These are phyloP conservation scores for Lobophora halterata DNA, from an alignment of 2,888 invertebrate genomes.

Conservation along the genomic window DNA sequence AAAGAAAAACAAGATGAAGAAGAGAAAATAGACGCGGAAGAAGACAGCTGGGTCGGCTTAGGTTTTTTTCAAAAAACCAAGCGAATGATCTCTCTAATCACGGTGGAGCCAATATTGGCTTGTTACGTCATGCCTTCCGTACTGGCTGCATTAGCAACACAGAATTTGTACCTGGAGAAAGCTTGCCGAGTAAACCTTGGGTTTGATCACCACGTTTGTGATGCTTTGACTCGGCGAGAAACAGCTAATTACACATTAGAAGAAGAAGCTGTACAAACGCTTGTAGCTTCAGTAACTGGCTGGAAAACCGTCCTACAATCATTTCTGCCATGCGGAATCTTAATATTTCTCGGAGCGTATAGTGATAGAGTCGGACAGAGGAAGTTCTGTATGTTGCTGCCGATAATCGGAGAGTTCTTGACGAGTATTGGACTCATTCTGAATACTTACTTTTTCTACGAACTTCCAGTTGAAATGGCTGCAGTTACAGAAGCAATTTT, in stretches of 20 bases:
- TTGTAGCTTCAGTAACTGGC: conserved; percentile 90
- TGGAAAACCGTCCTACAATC: conserved; percentile 94
- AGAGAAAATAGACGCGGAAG: conserved; percentile 43
- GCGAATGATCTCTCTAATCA: conserved; percentile 83
- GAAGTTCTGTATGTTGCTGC: conserved; percentile 91
- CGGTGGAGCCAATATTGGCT: conserved; percentile 88
- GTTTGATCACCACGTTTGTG: conserved; percentile 87
- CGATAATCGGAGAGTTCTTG: conserved; percentile 89
- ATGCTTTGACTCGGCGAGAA: conserved; percentile 86
- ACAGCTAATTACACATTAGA: conserved; percentile 82
- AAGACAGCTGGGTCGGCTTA: conserved; percentile 71
- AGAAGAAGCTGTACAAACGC: conserved; percentile 85
- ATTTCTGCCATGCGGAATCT: conserved; percentile 87
- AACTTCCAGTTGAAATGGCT: conserved; percentile 89
- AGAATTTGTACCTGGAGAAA: conserved; percentile 92
- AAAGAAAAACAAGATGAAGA: conserved; percentile 42
- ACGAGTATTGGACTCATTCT: conserved; percentile 89
- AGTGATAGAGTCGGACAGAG: conserved; percentile 85
- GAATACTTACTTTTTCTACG: conserved; percentile 89
- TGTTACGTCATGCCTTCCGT: conserved; percentile 85
- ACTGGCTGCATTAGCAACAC: conserved; percentile 87
- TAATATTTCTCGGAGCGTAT: conserved; percentile 91
- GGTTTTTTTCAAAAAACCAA: conserved; percentile 78
- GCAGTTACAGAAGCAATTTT: conserved; percentile 90
- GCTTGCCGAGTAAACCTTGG: conserved; percentile 91